Base-by-base conservation (phyloP, 2,888 invertebrate genomes). In the Lymantria monacha region DNA sequence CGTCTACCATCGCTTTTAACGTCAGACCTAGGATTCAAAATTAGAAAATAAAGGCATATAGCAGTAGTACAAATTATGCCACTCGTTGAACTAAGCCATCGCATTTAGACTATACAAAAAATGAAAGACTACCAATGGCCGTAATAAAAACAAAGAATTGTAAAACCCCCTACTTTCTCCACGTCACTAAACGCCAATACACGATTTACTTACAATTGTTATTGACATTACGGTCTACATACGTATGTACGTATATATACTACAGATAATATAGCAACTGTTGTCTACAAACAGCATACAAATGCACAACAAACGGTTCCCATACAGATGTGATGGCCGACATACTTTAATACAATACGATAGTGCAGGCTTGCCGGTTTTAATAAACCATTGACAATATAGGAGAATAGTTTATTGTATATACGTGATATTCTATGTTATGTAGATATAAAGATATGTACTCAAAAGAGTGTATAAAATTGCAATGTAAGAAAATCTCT, bases 181-280 rank as follows among this genome's bases (percentile, higher is more conserved):
- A 46, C 30, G 42, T 47, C 30, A 22, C 46, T 45, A 44, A 31
- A 48, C 41, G 46, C 49, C 3, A 51, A 58, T 46, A 62, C 22
- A 22, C 22, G 22, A 22, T 22, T 5, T 22, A 5, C 40, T 45
- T 36, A 60, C 66, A 70, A n/a, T 73, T 72, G 68, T 74, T 79
- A 79, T 78, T 74, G 74, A 72, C 78, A 75, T 76, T 75, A 73
- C 78, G 73, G 79, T 74, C 69, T 66, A 76, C 78, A 22, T 22
- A 22, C 22, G 22, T 22, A 22, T 22, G 22, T 22, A 22, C 22
- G 22, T 22, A 22, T 83, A 74, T 61, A 81, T 78, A 85, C 83
- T 83, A 83, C 79, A 82, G 81, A 84, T 83, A 85, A 83, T 78
- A 38, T 12, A 38, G 38, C 55, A n/a, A 58, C 53, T 49, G 53